Evolutionary conservation across 2,888 invertebrate species (phyloP).

Genomic region (Phymatocera aterrima): DNA sequence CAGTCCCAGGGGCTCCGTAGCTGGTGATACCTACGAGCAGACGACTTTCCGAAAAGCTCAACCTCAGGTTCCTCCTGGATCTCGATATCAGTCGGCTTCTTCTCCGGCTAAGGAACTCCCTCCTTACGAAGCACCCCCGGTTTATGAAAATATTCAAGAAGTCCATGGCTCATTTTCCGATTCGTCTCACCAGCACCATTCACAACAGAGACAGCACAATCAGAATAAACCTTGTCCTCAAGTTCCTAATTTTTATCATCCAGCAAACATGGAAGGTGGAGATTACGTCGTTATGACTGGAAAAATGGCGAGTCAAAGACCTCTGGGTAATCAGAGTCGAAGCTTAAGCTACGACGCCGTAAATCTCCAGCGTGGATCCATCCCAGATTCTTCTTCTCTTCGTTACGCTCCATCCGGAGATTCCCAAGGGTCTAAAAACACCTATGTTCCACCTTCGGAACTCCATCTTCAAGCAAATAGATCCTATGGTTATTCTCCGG

Average conservation of each 20-base stretch:
- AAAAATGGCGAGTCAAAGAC: constrained; percentile 68
- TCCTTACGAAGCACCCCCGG: constrained; percentile 77
- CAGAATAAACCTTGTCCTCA: constrained; percentile 74
- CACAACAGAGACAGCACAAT: constrained; percentile 51
- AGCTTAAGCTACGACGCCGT: constrained; percentile 69
- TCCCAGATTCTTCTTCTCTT: constrained; percentile 49
- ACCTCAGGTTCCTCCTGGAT: constrained; percentile 85
- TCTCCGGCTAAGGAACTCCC: constrained; percentile 78
- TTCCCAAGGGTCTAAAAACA: constrained; percentile 66
- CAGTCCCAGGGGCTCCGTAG: constrained; percentile 70
- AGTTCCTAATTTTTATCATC: constrained; percentile 71
- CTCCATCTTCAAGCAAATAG: constrained; percentile 62
- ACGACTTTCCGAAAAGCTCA: constrained; percentile 85
- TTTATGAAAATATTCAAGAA: constrained; percentile 81
- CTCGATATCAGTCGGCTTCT: constrained; percentile 77
- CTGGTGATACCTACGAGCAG: constrained; percentile 73
- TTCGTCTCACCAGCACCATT: constrained; percentile 57
- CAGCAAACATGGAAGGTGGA: constrained; percentile 85
- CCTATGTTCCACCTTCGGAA: constrained; percentile 71
- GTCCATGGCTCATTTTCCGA: constrained; percentile 68
- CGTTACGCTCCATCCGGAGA: constrained; percentile 59
- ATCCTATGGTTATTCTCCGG: constrained; percentile 57
- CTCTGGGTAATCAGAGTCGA: constrained; percentile 52
- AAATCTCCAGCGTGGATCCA: constrained; percentile 50
- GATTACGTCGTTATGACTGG: constrained; percentile 92